Base-by-base conservation (phyloP, 2,888 invertebrate genomes). In the Lamellibrachia columna region DNA sequence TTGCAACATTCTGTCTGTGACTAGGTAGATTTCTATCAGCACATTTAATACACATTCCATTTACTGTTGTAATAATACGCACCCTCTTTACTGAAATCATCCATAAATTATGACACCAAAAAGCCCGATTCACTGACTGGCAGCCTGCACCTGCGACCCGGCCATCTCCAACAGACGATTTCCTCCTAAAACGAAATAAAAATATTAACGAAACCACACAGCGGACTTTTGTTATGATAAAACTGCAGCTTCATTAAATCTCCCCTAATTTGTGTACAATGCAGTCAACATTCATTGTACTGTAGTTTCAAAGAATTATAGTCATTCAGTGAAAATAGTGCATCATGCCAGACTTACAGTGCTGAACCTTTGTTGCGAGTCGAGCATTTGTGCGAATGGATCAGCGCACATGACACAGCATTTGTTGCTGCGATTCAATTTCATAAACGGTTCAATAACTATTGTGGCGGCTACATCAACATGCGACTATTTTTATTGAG, bases 101-200 rank as follows among this genome's bases (percentile, higher is more conserved):
- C 55, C 55, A 55, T 55, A 55, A 55, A 75, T 75, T 8, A 58
- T 8, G 8, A 58, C 22, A 75, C 75, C 22, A 75, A 22, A 22
- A 22, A 55, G 8, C 3, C 55, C 1, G 55, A 4, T 75, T 95
- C 93, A 95, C 92, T 95, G 95, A 93, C 92, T 95, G 92, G 96
- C 96, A 92, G 95, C 93, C 91, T 96, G 94, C 0, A 96, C 96
- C 92, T 96, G 96, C 93, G 95, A 95, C 11, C 96, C 95, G 52
- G 96, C 96, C 7, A 96, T 95, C 40, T 95, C 95, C 93, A 96
- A 93, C n/a, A 96, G 94, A 92, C 95, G 95, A 90, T 95, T 95
- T 40, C 96, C 95, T 92, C 95, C 94, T 40, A 95, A 95, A 92
- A 94, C 94, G 91, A 92, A 94, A 93, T 92, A 90, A 55, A 92